Evolutionary conservation across 2,888 invertebrate genomes (phyloP), one percentile per base, ranked within the genome.

Genomic region (Cynaeus angustus): DNA sequence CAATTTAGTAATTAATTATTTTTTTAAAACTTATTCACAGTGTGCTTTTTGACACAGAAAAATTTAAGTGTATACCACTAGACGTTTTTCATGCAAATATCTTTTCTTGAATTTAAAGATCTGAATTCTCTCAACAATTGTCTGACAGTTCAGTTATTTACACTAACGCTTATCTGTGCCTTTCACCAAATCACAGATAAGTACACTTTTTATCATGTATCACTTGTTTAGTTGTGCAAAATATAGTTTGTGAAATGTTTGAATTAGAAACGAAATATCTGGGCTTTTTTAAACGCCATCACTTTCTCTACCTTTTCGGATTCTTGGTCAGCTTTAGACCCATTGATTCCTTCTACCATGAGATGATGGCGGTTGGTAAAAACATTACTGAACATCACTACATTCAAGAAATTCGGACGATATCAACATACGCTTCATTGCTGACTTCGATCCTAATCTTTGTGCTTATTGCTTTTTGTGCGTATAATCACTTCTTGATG

Each of bases 321-420:
- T 37, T 61, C 13, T 61, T 61, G 6, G 0, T 48, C 9, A 12
- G 33, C 13, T 61, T 61, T 30, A 28, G 14, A 33, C 61, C 61
- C 3, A 46, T 48, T 10, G 10, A 33, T 8, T 21, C 61, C 9
- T 61, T 48, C 14, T 12, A 21, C 28, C 14, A 46, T 14, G 61
- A 61, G 9, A 46, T 48, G 14, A 3, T 61, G 9, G 16, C 14
- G 3, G 14, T 33, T 30, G 14, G 16, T 6, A 43, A 48, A 61
- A 61, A 61, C 37, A 48, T 61, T 16, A 61, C 61, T 10, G 46
- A 61, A 14, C 46, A 33, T 5, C 21, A 61, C 30, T 61, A 46
- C 10, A 10, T 10, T 7, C 16, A 30, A 14, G 33, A 30, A n/a
- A 30, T 48, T 3, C n/a, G 8, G 3, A 16, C 46, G n/a, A 14